Evolutionary conservation across 2,113 vertebrate genomes (phyloP).

Genomic region (Crotalus viridis): DNA sequence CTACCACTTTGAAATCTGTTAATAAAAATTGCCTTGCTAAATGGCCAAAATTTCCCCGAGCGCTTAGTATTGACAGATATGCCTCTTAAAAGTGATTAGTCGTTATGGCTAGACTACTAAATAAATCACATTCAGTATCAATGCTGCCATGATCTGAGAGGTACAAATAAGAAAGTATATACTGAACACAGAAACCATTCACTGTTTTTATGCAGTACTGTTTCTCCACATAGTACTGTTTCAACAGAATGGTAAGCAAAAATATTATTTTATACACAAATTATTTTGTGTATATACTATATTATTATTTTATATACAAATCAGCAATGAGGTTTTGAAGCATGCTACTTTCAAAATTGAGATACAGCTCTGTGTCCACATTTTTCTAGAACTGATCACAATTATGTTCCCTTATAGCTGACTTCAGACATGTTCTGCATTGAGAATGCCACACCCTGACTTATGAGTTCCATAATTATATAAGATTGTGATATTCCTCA

Average conservation of each 20-base stretch:
- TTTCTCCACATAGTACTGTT: background rate
- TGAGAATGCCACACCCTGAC: background rate
- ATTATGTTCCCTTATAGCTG: background rate
- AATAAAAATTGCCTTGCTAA: background rate
- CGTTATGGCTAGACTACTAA: background rate
- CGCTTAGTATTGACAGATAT: background rate
- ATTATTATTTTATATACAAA: background rate
- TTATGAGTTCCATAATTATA: background rate
- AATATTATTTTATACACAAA: background rate
- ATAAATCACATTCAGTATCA: background rate
- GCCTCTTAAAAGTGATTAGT: background rate
- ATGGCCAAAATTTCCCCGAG: background rate
- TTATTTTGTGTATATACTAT: too few relatives aligned
- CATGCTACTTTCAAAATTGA: background rate
- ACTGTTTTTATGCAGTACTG: background rate
- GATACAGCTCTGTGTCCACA: background rate
- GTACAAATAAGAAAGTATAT: background rate
- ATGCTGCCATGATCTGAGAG: background rate
- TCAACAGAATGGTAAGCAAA: background rate
- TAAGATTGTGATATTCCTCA: background rate
- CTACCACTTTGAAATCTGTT: background rate
- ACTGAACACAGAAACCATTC: background rate
- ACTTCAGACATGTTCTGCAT: background rate
- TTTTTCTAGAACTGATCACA: background rate
- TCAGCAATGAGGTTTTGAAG: background rate